Conservation (phyloP, 2,113 vertebrate species). For the Clarias magur region DNA sequence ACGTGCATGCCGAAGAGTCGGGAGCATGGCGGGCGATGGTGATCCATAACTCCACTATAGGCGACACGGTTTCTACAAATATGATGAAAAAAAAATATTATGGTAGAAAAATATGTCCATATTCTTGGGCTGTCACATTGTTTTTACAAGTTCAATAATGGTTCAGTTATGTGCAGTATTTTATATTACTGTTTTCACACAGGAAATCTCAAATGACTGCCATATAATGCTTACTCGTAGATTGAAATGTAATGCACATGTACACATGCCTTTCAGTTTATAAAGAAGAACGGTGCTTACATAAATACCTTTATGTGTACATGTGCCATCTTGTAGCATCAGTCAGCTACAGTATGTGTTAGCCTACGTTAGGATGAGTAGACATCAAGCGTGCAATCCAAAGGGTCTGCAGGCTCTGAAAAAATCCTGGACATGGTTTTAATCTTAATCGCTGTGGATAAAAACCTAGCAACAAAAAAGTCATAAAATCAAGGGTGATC, state of each 20-base stretch:
- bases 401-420: neutral
- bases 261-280: neutral
- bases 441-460: neutral
- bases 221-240: neutral
- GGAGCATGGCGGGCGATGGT: no score
- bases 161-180: neutral
- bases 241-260: neutral
- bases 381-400: neutral
- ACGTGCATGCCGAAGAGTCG: no score
- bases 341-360: neutral
- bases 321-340: neutral
- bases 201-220: neutral
- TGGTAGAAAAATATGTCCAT: neutral
- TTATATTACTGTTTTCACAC: neutral
- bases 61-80: neutral
- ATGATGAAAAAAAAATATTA: neutral
- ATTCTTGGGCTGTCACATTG: neutral
- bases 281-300: neutral
- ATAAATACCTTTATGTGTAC: neutral
- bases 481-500: neutral
- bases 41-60: no score
- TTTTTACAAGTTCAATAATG: neutral
- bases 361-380: neutral
- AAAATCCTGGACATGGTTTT: neutral
- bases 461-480: neutral